Conservation (phyloP, 2,113 vertebrate genomes). For the Ardeotis arabs region DNA sequence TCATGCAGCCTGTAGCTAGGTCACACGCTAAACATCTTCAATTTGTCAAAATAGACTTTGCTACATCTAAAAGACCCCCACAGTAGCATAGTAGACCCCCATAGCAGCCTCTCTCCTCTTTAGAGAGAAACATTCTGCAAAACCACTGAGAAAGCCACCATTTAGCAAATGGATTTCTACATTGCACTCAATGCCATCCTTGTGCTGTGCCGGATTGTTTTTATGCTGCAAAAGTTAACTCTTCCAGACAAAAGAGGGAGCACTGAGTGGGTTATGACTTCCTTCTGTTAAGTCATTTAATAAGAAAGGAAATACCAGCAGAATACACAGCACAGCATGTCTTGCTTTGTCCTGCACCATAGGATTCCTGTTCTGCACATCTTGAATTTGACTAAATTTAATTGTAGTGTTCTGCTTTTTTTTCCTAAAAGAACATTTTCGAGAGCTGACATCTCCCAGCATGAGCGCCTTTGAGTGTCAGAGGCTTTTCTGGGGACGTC, state of each 20-base stretch:
- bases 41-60: background rate
- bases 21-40: background rate
- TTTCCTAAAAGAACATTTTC: background rate
- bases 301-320: background rate
- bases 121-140: background rate
- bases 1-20: background rate
- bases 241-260: background rate
- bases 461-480: rapidly evolving
- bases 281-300: background rate
- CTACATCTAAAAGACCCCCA: background rate
- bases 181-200: background rate
- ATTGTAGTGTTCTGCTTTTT: background rate
- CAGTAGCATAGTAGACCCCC: background rate
- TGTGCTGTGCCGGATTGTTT: background rate
- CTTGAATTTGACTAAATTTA: background rate
- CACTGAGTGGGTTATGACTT: background rate
- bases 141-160: background rate
- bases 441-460: background rate
- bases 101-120: background rate
- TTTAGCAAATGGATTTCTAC: background rate
- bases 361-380: background rate
- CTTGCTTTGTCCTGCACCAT: conserved; percentile 3
- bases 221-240: background rate
- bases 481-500: background rate
- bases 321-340: background rate